Conservation (phyloP, 2,888 invertebrate species). For the Aromia moschata region DNA sequence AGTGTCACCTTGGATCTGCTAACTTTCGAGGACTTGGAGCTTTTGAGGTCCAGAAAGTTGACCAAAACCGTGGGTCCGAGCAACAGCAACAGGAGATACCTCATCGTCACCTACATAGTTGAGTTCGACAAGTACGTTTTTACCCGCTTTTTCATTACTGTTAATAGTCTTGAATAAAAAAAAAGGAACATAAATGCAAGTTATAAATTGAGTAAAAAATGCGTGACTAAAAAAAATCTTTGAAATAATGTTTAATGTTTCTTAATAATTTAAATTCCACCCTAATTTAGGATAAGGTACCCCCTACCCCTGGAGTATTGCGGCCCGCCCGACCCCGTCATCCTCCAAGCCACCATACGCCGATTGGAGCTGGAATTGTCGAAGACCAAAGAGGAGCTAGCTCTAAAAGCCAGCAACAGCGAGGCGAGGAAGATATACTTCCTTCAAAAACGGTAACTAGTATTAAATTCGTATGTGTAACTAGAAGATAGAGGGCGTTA, state of each 20-base stretch:
- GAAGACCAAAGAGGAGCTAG: constrained; percentile 54
- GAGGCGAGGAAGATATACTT: constrained; percentile 47
- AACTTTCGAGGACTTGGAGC: constrained; percentile 66
- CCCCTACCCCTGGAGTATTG: constrained; percentile 67
- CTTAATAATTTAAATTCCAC: too few species aligned
- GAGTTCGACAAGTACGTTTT: constrained; percentile 65
- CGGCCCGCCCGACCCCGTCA: constrained; percentile 65
- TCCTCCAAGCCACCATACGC: constrained; percentile 65
- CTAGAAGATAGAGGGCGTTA: too few species aligned
- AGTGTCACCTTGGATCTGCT: constrained; percentile 65
- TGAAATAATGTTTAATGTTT: too few species aligned
- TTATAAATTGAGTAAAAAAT: too few species aligned
- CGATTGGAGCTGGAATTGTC: constrained; percentile 63
- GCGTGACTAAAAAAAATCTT: too few species aligned
- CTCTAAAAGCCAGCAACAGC: constrained; percentile 39
- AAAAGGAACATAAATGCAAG: too few species aligned
- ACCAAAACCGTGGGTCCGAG: constrained; percentile 49
- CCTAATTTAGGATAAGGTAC: constrained; percentile 65
- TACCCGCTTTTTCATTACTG: too few species aligned
- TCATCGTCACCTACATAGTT: constrained; percentile 66
- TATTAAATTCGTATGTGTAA: too few species aligned
- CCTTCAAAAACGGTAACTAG: constrained; percentile 52
- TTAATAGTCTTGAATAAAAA: too few species aligned
- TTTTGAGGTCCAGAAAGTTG: constrained; percentile 60
- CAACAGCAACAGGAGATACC: constrained; percentile 62